Conservation (phyloP, 2,113 vertebrate genomes). For the Cynoglossus semilaevis region DNA sequence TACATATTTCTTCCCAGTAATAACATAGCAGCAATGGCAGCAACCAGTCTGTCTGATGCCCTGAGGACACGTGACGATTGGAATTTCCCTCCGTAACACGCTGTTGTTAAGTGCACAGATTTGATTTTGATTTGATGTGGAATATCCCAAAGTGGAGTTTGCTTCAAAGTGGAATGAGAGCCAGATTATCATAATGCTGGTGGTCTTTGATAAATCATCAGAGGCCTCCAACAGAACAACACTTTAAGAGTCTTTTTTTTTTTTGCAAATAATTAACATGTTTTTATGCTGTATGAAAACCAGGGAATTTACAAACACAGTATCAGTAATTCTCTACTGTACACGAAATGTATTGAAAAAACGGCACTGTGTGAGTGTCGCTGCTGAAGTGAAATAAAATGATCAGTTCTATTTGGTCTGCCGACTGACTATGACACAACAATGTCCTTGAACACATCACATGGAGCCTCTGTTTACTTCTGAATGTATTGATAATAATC, state of each 20-base stretch:
- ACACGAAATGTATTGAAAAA: too few species aligned
- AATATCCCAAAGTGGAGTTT: slow-evolving; percentile 33
- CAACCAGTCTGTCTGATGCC: slow-evolving; percentile 27
- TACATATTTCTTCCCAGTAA: slow-evolving; percentile 49
- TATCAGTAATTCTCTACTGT: too few species aligned
- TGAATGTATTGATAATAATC: too few species aligned
- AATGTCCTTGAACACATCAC: too few species aligned
- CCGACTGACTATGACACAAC: too few species aligned
- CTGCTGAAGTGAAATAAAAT: too few species aligned
- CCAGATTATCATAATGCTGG: slow-evolving; percentile 25
- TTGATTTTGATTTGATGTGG: slow-evolving; percentile 38
- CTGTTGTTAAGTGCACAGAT: slow-evolving; percentile 58
- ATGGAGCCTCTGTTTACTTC: too few species aligned
- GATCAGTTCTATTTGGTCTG: too few species aligned
- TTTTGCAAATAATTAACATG: slow-evolving; percentile 39
- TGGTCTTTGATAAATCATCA: slow-evolving; percentile 61
- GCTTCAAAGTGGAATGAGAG: slow-evolving; percentile 19
- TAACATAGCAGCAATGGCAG: slow-evolving; percentile 40
- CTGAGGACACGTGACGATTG: slow-evolving; percentile 46
- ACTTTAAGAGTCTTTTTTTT: too few species aligned
- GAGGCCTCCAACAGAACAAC: slow-evolving; percentile 5
- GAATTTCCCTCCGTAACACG: slow-evolving; percentile 57
- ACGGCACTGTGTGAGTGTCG: too few species aligned
- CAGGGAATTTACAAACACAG: too few species aligned
- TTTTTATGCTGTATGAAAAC: too few species aligned